These are phyloP conservation scores for Apis laboriosa DNA, from an alignment of 1,140 invertebrate genomes.

Conservation along the genomic window DNA sequence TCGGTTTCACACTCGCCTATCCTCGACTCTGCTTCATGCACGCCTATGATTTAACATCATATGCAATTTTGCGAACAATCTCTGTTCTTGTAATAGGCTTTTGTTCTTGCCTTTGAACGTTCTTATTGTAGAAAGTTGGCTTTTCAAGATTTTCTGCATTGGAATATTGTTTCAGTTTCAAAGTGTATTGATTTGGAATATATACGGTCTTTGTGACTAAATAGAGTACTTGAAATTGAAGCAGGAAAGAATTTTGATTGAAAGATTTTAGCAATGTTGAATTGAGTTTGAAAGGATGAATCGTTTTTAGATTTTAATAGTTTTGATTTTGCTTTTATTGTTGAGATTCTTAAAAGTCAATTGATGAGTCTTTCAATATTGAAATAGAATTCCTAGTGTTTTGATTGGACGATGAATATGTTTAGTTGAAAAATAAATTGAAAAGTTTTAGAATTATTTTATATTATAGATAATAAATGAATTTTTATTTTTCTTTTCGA, in stretches of 20 bases:
- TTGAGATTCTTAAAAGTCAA: too few relatives aligned
- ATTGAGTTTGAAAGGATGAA: too few relatives aligned
- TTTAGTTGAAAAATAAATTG: too few relatives aligned
- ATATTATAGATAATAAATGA: too few relatives aligned
- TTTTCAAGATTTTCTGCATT: neutral
- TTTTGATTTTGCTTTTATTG: too few relatives aligned
- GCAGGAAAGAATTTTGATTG: neutral
- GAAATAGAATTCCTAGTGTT: too few relatives aligned
- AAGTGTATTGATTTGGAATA: neutral
- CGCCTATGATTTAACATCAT: conserved; percentile 24
- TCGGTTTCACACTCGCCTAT: conserved; percentile 14
- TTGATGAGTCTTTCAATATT: too few relatives aligned
- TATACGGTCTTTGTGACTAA: neutral
- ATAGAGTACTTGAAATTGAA: neutral
- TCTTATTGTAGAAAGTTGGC: neutral
- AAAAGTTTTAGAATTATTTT: too few relatives aligned
- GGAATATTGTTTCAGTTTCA: neutral
- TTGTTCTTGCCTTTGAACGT: conserved; percentile 18
- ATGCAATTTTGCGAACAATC: conserved; percentile 21
- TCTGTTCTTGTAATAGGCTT: conserved; percentile 23
- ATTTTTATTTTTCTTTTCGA: too few relatives aligned
- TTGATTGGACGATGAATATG: too few relatives aligned
- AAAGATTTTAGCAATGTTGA: too few relatives aligned
- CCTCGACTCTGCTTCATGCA: conserved; percentile 4
- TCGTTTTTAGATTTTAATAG: too few relatives aligned